Conservation (phyloP, 2,797 vertebrate genomes). For the Crenuchus spilurus region DNA sequence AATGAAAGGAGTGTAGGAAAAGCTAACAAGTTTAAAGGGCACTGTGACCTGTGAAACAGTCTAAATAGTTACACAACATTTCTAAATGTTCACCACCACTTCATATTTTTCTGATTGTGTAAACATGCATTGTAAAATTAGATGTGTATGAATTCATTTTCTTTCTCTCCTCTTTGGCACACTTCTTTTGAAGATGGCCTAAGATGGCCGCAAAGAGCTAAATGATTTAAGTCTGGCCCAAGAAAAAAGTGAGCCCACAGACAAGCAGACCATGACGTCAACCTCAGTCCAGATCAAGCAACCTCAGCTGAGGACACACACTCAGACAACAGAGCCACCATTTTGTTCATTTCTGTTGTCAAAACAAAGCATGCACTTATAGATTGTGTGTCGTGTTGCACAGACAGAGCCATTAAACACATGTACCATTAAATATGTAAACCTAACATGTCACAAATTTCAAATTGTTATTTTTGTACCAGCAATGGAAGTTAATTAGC, state of each 20-base stretch:
- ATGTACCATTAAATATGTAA: slow-evolving; percentile 3
- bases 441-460: too few relatives aligned
- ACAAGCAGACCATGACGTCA: slow-evolving; percentile 37
- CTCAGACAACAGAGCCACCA: slow-evolving; percentile 25
- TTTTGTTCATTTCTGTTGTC: slow-evolving; percentile 21
- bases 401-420: neutral
- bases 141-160: neutral
- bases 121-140: neutral
- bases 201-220: slow-evolving; percentile 28
- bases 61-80: neutral
- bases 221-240: slow-evolving; percentile 55
- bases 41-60: neutral
- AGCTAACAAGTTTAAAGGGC: slow-evolving; percentile 20
- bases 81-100: neutral
- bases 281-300: slow-evolving; percentile 37
- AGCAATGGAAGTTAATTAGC: neutral
- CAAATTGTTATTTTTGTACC: neutral
- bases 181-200: neutral
- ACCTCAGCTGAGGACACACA: slow-evolving; percentile 20
- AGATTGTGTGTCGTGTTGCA: neutral
- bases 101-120: neutral
- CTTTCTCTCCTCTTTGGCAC: neutral
- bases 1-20: slow-evolving; percentile 15
- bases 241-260: slow-evolving; percentile 52
- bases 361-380: neutral